These are phyloP conservation scores for Sympetrum striolatum DNA, from an alignment of 2,888 invertebrate species.

Conservation along the genomic window DNA sequence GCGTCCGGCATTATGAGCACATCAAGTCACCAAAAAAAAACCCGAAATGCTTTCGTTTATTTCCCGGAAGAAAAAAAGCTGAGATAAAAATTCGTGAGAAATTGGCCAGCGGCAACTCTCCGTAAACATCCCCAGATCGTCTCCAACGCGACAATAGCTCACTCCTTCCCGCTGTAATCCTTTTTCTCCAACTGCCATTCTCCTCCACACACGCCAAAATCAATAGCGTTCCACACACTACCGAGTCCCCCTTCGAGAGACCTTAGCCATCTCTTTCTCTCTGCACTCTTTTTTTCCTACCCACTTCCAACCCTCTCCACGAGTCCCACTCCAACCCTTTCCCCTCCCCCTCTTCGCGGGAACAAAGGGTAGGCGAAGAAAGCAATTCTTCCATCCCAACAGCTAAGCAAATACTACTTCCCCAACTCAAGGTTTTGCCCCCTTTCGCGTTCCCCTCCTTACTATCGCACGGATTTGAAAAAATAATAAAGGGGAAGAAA, in stretches of 20 bases:
- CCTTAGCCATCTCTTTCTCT: not conserved
- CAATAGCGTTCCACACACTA: constrained; percentile 16
- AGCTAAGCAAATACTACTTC: not conserved
- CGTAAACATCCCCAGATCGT: constrained; percentile 6
- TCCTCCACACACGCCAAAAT: constrained; percentile 12
- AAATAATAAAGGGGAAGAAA: not conserved
- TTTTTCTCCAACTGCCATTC: not conserved
- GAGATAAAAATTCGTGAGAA: constrained; percentile 22
- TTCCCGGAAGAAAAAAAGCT: not conserved
- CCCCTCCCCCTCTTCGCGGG: not conserved
- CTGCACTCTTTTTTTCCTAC: not conserved
- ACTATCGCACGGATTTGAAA: not conserved
- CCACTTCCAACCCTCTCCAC: not conserved
- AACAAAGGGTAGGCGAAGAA: not conserved
- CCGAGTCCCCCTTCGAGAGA: not conserved
- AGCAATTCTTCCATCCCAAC: not conserved
- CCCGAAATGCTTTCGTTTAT: too few relatives aligned
- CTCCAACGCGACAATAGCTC: not conserved
- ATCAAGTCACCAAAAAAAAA: too few relatives aligned
- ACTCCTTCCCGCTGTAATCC: not conserved
- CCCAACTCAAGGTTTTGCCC: not conserved
- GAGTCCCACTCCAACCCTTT: not conserved
- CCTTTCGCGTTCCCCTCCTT: not conserved
- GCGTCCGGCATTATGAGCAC: too few relatives aligned
- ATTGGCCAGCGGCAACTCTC: not conserved